These are phyloP conservation scores for Rissa tridactyla DNA, from an alignment of 2,113 vertebrate genomes.

Conservation along the genomic window DNA sequence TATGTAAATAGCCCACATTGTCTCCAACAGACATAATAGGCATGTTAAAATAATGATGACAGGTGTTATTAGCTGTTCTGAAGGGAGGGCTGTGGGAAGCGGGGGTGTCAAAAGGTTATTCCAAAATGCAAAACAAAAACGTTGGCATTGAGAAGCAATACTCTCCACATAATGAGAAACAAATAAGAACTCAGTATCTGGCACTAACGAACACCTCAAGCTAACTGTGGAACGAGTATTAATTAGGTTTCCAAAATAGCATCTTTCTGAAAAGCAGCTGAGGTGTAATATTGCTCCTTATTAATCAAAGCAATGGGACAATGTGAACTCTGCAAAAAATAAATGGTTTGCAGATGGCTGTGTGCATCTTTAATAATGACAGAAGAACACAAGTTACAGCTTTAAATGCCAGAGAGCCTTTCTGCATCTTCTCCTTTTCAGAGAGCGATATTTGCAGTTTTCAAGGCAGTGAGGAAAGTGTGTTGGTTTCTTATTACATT, in stretches of 20 bases:
- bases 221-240: conserved; percentile 53
- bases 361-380: conserved; percentile 57
- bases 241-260: conserved; percentile 55
- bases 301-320: conserved; percentile 57
- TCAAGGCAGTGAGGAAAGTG: conserved; percentile 49
- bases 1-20: neutral
- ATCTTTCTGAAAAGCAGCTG: conserved; percentile 66
- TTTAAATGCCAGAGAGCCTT: conserved; percentile 64
- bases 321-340: conserved; percentile 54
- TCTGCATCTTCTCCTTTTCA: conserved; percentile 47
- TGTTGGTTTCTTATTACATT: conserved; percentile 66
- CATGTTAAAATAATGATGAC: conserved; percentile 17
- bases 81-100: conserved; percentile 7
- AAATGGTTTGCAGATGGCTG: conserved; percentile 62
- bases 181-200: conserved; percentile 46
- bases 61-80: conserved; percentile 33
- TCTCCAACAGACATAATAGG: neutral
- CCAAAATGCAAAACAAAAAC: conserved; percentile 24
- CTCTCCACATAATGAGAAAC: conserved; percentile 52
- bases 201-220: conserved; percentile 54
- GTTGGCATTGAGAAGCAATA: conserved; percentile 34
- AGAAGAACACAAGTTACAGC: conserved; percentile 67
- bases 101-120: conserved; percentile 35
- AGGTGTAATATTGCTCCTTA: conserved; percentile 50
- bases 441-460: conserved; percentile 58